These are phyloP conservation scores for Aleiodes sp. DNA, from an alignment of 1,140 invertebrate genomes.

Conservation along the genomic window DNA sequence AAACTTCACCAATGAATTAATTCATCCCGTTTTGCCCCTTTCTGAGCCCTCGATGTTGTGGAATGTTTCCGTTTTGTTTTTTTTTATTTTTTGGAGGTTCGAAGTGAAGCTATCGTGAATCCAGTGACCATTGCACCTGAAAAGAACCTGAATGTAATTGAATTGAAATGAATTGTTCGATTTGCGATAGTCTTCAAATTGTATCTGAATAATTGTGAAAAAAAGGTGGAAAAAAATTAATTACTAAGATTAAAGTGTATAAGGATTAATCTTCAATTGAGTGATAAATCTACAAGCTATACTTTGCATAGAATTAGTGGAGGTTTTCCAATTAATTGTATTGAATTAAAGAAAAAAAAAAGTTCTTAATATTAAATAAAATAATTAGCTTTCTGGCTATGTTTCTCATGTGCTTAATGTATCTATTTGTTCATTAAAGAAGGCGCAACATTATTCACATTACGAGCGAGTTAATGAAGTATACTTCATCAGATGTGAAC, in stretches of 20 bases:
- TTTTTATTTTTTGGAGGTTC: not conserved
- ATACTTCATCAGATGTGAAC: too few relatives aligned
- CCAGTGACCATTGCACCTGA: too few relatives aligned
- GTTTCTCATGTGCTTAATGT: conserved; percentile 52
- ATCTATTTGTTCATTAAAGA: conserved; percentile 25
- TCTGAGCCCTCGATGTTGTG: not conserved
- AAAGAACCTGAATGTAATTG: too few relatives aligned
- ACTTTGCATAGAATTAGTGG: conserved; percentile 91
- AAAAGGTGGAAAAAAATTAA: not conserved
- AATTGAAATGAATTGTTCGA: not conserved
- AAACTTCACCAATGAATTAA: not conserved
- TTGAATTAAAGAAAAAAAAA: conserved; percentile 41
- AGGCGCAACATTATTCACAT: not conserved
- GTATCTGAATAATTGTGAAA: not conserved
- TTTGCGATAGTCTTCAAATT: not conserved
- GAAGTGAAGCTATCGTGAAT: not conserved
- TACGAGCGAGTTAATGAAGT: too few relatives aligned
- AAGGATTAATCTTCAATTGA: not conserved
- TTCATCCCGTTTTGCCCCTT: not conserved
- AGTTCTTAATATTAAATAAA: conserved; percentile 20
- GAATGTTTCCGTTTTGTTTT: not conserved
- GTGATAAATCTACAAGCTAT: conserved; percentile 75
- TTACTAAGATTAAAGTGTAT: not conserved
- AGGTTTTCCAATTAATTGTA: conserved; percentile 79
- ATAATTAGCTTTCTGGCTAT: conserved; percentile 51